A percentile compares a stretch with the other conserved stretches of the same genome.
Conservation (phyloP, 2,113 vertebrate genomes). For the Sisor rabdophorus region DNA sequence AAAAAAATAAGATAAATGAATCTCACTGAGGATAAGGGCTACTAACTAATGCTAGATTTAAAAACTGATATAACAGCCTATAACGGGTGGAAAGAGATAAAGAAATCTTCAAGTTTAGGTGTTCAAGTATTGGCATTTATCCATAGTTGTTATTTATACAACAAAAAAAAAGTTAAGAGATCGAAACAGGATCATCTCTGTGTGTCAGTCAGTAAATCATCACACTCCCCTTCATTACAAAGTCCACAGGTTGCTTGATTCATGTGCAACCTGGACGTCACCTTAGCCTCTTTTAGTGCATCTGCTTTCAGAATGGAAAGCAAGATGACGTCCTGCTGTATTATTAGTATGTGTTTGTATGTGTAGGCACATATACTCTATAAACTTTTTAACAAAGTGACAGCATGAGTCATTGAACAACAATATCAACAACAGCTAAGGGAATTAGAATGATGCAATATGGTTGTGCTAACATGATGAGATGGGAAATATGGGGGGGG, state of each 20-base stretch:
- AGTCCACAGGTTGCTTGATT: constrained; percentile 32
- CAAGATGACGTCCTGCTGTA: constrained; percentile 18
- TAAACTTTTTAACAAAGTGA: constrained; percentile 7
- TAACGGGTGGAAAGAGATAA: not conserved
- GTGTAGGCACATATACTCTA: not conserved
- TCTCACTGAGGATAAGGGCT: too few species aligned
- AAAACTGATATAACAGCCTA: too few species aligned
- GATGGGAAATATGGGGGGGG: constrained; percentile 5
- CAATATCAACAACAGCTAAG: constrained; percentile 28
- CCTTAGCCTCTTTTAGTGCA: constrained; percentile 33
- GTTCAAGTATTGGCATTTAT: too few species aligned
- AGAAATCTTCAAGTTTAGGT: not conserved
- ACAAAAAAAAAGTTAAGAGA: constrained; percentile 2
- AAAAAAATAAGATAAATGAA: too few species aligned
- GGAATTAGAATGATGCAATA: constrained; percentile 16
- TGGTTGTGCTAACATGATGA: not conserved
- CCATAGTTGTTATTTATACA: not conserved
- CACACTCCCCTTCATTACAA: constrained; percentile 16
- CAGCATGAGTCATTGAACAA: constrained; percentile 30
- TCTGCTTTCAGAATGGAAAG: constrained; percentile 10
- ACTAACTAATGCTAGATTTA: too few species aligned
- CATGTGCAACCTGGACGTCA: constrained; percentile 6
- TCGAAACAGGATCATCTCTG: not conserved
- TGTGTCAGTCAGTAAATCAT: constrained; percentile 39
- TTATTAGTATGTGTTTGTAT: not conserved